Base-by-base conservation (phyloP, 2,888 invertebrate genomes). In the Hecatera dysodea region DNA sequence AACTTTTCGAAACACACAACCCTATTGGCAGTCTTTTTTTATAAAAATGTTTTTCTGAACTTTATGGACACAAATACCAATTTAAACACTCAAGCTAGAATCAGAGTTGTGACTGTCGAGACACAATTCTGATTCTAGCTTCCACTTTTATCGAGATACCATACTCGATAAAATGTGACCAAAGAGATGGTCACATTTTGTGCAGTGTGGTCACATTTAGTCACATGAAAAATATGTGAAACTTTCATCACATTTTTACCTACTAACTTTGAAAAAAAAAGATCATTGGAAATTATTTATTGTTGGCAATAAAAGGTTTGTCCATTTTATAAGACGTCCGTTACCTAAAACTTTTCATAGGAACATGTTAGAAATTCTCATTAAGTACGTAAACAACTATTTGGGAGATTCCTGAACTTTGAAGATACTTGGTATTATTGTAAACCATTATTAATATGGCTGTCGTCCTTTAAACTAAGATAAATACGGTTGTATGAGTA, bases 381-480 rank as follows among this genome's bases (percentile, higher is more conserved):
- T 66, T 52, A 52, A 15, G 8, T 24, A 46, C n/a, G n/a, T n/a
- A 68, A 52, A 52, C 33, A 62, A 70, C 62, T 33, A 74, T 70
- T 56, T 27, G n/a, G 19, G 19, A 78, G 52, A 52, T 36, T 44
- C 73, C 9, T 29, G 17, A 33, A 60, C 44, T 60, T 42, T 15
- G 55, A 39, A 79, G 22, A 79, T 61, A 61, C 60, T 65, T 42
- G 19, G 22, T 79, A 46, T 79, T 65, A 67, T 63, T 67, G 63
- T 64, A 56, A 67, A 39, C 53, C 60, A 63, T 75, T 62, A 81
- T 65, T 76, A 71, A 78, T 78, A 57, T 50, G 50, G 36, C 63
- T 67, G 64, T 61, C 78, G 57, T 64, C 50, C 70, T 50, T 62
- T 55, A 27, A 67, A 62, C 60, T 62, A 67, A 81, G 67, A 81